Evolutionary conservation across 2,113 vertebrate species (phyloP), one percentile per base, ranked within the genome.

Genomic region (Cyprinodon variegatus): DNA sequence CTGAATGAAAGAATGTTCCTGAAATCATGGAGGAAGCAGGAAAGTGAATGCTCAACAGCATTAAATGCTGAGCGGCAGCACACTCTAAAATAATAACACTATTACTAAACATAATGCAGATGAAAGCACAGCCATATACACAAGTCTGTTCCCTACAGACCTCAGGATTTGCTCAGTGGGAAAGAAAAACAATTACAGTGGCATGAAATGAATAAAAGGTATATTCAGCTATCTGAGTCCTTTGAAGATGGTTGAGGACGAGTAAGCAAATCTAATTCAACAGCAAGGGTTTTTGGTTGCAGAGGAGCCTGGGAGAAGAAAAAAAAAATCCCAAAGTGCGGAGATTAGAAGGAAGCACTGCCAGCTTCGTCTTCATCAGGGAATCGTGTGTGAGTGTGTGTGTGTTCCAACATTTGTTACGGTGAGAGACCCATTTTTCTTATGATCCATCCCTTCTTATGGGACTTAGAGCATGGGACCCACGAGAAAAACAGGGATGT

Each of bases 251-350:
- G 65, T 53, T 67, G 84, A 84, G 84, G 79, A 79, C 73, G 74
- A 84, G 81, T 86, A 88, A 88, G 86, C 82, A 89, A 90, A 89
- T 90, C 85, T 80, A 88, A 90, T 88, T 88, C 85, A 90, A 72
- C 79, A 73, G 72, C 11, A 1, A 81, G 68, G 53, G 68, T 60
- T 85, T 84, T 73, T 68, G 39, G 12, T 71, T 78, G 68, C 80
- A 68, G 57, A 73, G 60, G 57, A 45, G 43, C 43, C 43, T 45
- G 43, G 2, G 43, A 45, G 43, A 11, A 45, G 53, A 76, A 68
- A 53, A 64, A 64, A 73, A 65, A 46, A 48, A 60, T 72, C 78
- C 70, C 61, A 75, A 85, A 85, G 86, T 86, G 82, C 77, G 77
- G 72, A 86, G 85, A 91, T 86, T 88, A 86, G 79, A 72, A 46